These are phyloP conservation scores for Petrocephalus zakoni DNA, from an alignment of 2,113 vertebrate genomes.

Conservation along the genomic window DNA sequence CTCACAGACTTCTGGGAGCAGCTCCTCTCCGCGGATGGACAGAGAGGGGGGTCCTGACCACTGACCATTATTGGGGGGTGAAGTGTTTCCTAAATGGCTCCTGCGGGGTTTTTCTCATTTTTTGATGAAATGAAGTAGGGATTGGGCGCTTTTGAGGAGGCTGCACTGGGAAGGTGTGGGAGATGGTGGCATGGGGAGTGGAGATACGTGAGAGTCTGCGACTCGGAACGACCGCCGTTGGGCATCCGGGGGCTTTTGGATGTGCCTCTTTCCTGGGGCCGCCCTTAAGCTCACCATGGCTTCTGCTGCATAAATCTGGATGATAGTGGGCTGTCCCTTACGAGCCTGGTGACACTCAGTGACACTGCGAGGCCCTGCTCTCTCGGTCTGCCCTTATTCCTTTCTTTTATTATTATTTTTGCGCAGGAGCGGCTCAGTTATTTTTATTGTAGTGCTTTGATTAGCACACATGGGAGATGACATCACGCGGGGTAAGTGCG, in stretches of 20 bases:
- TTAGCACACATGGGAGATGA: not conserved
- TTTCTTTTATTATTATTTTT: not conserved
- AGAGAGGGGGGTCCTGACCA: not conserved
- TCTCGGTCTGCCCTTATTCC: not conserved
- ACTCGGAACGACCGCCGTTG: not conserved
- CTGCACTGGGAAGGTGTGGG: not conserved
- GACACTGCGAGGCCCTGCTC: not conserved
- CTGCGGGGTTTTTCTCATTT: not conserved
- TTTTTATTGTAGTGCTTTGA: not conserved
- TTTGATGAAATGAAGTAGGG: not conserved
- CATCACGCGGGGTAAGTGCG: not conserved
- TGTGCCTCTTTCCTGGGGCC: not conserved
- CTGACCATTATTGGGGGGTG: not conserved
- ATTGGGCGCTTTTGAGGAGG: not conserved
- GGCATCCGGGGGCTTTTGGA: not conserved
- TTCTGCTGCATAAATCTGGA: conserved; percentile 12
- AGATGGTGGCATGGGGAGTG: not conserved
- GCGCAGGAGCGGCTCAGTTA: not conserved
- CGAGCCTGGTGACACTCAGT: not conserved
- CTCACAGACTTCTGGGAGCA: conserved; percentile 42
- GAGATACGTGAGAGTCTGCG: not conserved
- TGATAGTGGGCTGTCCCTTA: conserved; percentile 17
- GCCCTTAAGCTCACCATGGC: not conserved
- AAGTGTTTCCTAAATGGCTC: not conserved
- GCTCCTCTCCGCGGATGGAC: conserved; percentile 27